These are phyloP conservation scores for Limnothrissa miodon DNA, from an alignment of 2,113 vertebrate genomes.

Conservation along the genomic window DNA sequence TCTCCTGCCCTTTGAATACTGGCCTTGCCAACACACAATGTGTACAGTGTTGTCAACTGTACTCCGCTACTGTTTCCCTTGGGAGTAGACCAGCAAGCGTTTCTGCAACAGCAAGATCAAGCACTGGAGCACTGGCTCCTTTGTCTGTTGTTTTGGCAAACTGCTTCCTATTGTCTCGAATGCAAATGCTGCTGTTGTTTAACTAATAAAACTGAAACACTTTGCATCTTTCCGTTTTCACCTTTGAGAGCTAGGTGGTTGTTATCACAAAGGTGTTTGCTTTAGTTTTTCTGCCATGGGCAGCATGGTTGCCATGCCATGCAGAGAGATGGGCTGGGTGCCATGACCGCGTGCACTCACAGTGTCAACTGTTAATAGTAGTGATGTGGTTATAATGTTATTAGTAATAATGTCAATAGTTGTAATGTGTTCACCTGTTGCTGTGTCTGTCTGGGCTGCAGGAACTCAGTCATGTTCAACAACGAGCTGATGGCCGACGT, in stretches of 20 bases:
- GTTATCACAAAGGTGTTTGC: not conserved
- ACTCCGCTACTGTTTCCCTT: no score
- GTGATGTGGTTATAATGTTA: not conserved
- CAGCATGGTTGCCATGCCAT: not conserved
- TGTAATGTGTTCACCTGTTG: no score
- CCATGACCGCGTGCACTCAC: not conserved
- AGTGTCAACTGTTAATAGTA: no score
- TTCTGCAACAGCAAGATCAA: not conserved
- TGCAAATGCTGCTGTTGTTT: not conserved
- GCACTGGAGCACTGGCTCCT: not conserved
- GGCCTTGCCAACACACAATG: not conserved
- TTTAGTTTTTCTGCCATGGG: not conserved
- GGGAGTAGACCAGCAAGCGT: not conserved
- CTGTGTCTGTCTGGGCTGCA: constrained; percentile 60
- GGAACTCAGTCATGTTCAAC: constrained; percentile 99
- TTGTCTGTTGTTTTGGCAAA: not conserved
- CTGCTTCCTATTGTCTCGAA: not conserved
- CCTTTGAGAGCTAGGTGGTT: not conserved
- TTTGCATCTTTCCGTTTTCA: not conserved
- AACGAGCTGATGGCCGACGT: constrained; percentile 99
- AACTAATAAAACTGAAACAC: not conserved
- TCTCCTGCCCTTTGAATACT: not conserved
- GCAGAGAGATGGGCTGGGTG: not conserved
- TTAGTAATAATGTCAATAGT: not conserved
- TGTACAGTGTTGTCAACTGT: not conserved